Percentiles rank a stretch among this genome's conserved stretches.
These are phyloP conservation scores for Psittacula derbiana DNA, from an alignment of 2,797 vertebrate genomes.

Conservation along the genomic window DNA sequence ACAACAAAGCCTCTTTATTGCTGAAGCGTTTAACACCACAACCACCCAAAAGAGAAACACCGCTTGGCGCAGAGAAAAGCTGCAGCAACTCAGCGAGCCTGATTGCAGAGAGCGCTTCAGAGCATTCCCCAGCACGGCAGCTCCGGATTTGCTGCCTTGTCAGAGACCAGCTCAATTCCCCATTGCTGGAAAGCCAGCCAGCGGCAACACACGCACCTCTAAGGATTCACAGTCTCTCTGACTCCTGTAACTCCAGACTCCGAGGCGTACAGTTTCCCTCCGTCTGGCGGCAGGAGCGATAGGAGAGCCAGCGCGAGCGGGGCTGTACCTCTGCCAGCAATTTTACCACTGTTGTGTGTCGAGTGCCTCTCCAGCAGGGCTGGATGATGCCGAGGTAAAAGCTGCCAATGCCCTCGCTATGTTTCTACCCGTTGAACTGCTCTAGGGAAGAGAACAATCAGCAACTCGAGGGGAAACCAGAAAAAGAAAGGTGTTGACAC, in stretches of 20 bases:
- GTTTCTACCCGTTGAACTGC: neutral
- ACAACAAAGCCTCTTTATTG: conserved; percentile 59
- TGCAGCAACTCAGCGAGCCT: conserved; percentile 7
- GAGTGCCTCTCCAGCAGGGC: conserved; percentile 50
- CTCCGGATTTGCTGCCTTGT: conserved; percentile 24
- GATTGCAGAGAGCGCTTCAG: neutral
- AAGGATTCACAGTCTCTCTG: conserved; percentile 25
- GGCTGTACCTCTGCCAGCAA: neutral
- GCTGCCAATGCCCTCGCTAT: conserved; percentile 14
- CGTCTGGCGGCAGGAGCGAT: neutral
- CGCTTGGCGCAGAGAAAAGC: conserved; percentile 8
- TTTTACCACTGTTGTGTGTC: conserved; percentile 12
- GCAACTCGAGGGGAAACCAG: neutral
- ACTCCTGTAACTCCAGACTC: conserved; percentile 17
- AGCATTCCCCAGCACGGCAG: neutral
- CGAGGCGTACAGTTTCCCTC: neutral
- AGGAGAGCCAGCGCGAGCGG: neutral
- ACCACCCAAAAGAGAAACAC: conserved; percentile 43
- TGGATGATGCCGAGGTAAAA: conserved; percentile 21
- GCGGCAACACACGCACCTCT: neutral
- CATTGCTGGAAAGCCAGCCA: neutral
- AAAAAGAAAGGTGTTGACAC: conserved; percentile 21
- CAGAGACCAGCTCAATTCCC: conserved; percentile 9
- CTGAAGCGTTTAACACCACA: conserved; percentile 28
- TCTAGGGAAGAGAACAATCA: conserved; percentile 27